These are phyloP conservation scores for Dryoscopus gambensis DNA, from an alignment of 2,113 vertebrate genomes.

Conservation along the genomic window DNA sequence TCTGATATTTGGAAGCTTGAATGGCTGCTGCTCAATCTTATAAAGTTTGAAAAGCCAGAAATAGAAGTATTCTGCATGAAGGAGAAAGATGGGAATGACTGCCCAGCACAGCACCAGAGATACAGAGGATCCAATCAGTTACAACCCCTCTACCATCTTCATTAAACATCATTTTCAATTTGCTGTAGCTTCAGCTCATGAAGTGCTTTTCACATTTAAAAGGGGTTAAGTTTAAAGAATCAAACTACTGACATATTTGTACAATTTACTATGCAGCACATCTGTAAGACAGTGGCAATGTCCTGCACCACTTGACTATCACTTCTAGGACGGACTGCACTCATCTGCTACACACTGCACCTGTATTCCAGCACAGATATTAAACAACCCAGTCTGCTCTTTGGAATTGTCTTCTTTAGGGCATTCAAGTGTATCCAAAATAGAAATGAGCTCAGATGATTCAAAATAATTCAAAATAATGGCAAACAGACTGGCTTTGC, in stretches of 20 bases:
- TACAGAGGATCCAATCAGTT: neutral
- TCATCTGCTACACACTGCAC: neutral
- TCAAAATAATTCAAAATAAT: neutral
- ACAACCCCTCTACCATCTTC: neutral
- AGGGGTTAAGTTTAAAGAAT: neutral
- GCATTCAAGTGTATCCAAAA: neutral
- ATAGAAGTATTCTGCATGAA: neutral
- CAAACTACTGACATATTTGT: neutral
- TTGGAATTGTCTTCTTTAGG: neutral
- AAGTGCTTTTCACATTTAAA: neutral
- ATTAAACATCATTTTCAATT: neutral
- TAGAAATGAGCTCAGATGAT: neutral
- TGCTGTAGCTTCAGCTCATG: neutral
- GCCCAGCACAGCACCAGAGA: neutral
- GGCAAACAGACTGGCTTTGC: neutral
- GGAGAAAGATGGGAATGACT: neutral
- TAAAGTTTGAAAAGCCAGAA: neutral
- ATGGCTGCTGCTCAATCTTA: neutral
- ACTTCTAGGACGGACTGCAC: neutral
- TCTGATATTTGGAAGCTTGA: neutral
- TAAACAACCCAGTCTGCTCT: neutral
- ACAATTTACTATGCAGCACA: neutral
- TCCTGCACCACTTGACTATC: neutral
- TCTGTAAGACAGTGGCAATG: neutral
- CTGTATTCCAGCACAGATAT: neutral